A percentile compares a stretch with the other conserved stretches of the same genome.
Evolutionary conservation across 2,888 invertebrate genomes (phyloP).

Genomic region (Muschampia plurimacula): DNA sequence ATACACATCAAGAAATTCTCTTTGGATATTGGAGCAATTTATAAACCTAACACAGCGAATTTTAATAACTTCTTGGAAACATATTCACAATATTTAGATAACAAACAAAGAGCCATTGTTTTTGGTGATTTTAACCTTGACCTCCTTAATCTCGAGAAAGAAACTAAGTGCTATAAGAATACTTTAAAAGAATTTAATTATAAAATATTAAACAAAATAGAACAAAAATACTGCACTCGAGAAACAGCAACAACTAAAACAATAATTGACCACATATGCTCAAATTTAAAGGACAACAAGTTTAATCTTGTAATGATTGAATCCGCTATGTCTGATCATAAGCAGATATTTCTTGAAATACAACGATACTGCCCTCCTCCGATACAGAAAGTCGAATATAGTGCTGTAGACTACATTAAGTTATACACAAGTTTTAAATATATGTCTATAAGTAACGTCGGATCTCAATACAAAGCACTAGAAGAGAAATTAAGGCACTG

Average conservation of each 20-base stretch:
- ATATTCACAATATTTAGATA: not conserved
- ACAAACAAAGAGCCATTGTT: not conserved
- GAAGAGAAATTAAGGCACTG: conserved; percentile 11
- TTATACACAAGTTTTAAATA: not conserved
- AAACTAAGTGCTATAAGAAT: not conserved
- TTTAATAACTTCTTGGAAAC: not conserved
- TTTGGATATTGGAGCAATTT: not conserved
- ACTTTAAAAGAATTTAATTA: not conserved
- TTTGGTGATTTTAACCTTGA: conserved; percentile 17
- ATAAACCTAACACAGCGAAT: not conserved
- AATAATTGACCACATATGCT: conserved; percentile 7
- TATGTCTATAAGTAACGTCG: not conserved
- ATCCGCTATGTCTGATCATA: not conserved
- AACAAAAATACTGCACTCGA: conserved; percentile 3
- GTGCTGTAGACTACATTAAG: not conserved
- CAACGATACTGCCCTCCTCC: not conserved
- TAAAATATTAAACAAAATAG: conserved; percentile 19
- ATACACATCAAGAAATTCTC: conserved; percentile 43
- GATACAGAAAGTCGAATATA: not conserved
- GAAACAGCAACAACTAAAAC: conserved; percentile 10
- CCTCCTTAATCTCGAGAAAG: not conserved
- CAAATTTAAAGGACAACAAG: conserved; percentile 8
- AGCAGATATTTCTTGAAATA: not conserved
- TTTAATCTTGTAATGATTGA: not conserved
- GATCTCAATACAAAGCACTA: not conserved